Conservation (phyloP, 2,888 invertebrate genomes). For the Ormyrus nitidulus region DNA sequence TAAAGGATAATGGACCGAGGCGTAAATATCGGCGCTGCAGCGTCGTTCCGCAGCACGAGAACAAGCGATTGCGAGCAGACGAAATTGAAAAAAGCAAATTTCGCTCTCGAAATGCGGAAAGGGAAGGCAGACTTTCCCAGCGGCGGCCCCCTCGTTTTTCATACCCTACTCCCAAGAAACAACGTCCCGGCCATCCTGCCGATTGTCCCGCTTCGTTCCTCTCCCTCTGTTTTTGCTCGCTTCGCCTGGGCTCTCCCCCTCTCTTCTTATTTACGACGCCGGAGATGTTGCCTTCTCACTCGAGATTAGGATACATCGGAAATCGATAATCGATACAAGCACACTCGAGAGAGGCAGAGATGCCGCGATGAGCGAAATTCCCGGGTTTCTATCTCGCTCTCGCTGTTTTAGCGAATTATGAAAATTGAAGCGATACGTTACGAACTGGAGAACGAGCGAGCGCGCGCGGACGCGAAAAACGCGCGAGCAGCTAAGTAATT, state of each 20-base stretch:
- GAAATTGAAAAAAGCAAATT: conserved; percentile 4
- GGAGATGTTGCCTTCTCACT: conserved; percentile 30
- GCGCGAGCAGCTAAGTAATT: conserved; percentile 33
- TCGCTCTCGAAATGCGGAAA: conserved; percentile 10
- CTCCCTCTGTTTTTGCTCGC: neutral
- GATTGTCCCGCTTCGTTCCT: neutral
- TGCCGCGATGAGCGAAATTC: no score
- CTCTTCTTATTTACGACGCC: conserved; percentile 14
- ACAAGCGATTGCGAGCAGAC: neutral
- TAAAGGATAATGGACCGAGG: conserved; percentile 31
- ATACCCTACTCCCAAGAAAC: no score
- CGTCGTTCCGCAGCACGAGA: neutral
- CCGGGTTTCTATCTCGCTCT: neutral
- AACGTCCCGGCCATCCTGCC: no score
- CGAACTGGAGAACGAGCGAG: neutral
- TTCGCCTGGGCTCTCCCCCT: neutral
- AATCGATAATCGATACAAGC: conserved; percentile 19
- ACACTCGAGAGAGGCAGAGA: no score
- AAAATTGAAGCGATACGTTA: conserved; percentile 30
- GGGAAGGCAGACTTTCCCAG: neutral
- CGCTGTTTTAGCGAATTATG: conserved; percentile 18
- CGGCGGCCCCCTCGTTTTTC: neutral
- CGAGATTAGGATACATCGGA: conserved; percentile 37
- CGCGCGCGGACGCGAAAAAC: neutral
- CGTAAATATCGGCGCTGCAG: conserved; percentile 26